Base-by-base conservation (phyloP, 2,113 vertebrate species). In the Vireo altiloquus region DNA sequence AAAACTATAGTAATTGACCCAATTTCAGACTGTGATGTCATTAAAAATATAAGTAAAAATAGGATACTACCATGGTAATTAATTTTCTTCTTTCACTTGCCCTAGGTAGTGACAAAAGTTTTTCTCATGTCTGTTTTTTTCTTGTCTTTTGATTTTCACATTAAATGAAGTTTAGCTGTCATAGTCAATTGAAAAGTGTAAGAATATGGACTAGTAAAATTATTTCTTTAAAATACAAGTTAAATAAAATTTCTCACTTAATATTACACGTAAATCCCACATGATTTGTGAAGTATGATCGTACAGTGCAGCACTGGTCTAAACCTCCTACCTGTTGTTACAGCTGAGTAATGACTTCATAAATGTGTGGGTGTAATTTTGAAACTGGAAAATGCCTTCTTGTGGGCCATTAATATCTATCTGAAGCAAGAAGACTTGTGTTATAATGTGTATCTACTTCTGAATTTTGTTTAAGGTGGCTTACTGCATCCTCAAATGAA, bases 281-380 rank as follows among this genome's bases (percentile, higher is more conserved):
- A 72, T 89, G 57, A 71, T 85, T 92, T 85, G 16, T 90, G 46
- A 95, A 87, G 28, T 89, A 30, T 64, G 40, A 68, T 94, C 60
- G 35, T 71, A 37, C 12, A 71, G 24, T 89, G 3, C 46, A 87
- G n/a, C 25, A 39, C 30, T 85, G 42, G 49, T 89, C 66, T 87
- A 71, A 87, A 60, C 40, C 77, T 87, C 61, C 77, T 92, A 89
- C 93, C 93, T 96, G 74, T 86, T 96, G 64, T 94, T 95, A 69
- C 77, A 82, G 49, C 89, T 92, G 81, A 94, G 70, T 82, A 92
- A 69, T 95, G 93, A 92, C 53, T 94, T 97, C 87, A 87, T 89
- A 85, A 68, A 91, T 30, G 30, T 35, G 89, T 89, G 74, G 74
- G 83, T 92, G 77, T 92, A 69, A 56, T 71, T 92, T 92, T 92